phyloP scores from a whole-genome alignment of 2,888 invertebrate genomes.

The Sturmia bella region DNA sequence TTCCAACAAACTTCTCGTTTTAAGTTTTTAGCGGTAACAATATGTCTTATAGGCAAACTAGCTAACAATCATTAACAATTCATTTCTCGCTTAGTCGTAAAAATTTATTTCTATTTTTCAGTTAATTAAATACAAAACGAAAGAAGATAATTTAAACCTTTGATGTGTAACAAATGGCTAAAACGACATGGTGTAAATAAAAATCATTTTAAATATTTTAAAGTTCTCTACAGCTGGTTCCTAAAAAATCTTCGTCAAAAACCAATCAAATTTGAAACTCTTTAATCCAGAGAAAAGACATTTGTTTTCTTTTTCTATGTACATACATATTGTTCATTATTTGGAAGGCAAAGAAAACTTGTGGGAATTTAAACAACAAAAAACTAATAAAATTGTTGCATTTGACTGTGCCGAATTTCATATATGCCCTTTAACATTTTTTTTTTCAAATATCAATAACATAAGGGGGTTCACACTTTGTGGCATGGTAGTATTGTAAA shows the following conservation, averaged over 20 bases:
- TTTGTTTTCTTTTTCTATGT: neutral
- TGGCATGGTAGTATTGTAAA: too few relatives aligned
- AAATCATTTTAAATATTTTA: constrained; percentile 24
- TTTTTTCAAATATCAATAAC: too few relatives aligned
- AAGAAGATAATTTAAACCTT: constrained; percentile 26
- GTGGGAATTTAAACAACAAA: neutral
- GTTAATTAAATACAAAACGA: constrained; percentile 19
- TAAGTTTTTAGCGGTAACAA: constrained; percentile 14
- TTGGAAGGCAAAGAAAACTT: neutral
- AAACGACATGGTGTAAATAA: constrained; percentile 12
- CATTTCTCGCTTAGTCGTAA: constrained; percentile 45
- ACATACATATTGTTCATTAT: too few relatives aligned
- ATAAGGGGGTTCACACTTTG: too few relatives aligned
- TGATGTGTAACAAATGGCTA: neutral
- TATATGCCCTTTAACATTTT: too few relatives aligned
- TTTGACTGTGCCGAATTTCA: neutral
- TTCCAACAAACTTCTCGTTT: neutral
- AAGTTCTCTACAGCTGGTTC: neutral
- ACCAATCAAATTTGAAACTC: neutral
- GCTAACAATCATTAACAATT: neutral
- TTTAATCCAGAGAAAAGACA: neutral
- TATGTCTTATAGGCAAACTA: neutral
- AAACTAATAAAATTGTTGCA: neutral
- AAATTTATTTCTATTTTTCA: constrained; percentile 19
- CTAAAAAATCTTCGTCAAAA: neutral